These are phyloP conservation scores for Phrynosoma blainvillii DNA, from an alignment of 2,113 vertebrate species.

Conservation along the genomic window DNA sequence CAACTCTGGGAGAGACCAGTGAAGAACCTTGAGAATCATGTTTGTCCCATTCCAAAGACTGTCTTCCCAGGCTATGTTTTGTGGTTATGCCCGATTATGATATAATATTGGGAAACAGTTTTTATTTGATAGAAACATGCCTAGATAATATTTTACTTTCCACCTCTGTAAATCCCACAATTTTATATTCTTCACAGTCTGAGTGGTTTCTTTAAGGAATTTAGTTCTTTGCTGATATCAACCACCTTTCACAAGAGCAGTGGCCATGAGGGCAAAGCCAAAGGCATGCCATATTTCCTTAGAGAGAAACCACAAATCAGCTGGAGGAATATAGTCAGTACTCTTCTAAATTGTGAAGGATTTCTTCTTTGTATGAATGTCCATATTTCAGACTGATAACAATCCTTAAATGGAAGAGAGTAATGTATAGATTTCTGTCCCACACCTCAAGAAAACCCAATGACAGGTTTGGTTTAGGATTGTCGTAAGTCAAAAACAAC, in stretches of 20 bases:
- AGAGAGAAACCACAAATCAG: neutral
- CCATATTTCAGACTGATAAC: neutral
- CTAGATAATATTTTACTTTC: neutral
- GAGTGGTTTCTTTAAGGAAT: no score
- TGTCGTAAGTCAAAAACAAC: no score
- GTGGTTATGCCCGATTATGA: neutral
- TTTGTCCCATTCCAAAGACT: neutral
- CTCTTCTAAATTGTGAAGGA: neutral
- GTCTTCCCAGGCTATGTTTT: neutral
- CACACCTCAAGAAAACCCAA: no score
- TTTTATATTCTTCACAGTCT: neutral
- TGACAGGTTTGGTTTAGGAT: no score
- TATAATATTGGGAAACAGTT: neutral
- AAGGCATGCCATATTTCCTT: neutral
- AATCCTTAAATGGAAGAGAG: accelerated
- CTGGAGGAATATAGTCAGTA: neutral
- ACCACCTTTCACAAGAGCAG: neutral
- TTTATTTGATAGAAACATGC: no score
- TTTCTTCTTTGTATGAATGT: neutral
- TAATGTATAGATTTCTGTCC: neutral
- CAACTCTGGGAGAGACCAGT: no score
- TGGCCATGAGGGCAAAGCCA: neutral
- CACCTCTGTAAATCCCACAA: neutral
- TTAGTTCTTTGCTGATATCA: neutral
- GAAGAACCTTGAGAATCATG: neutral